Base-by-base conservation (phyloP, 2,113 vertebrate species). In the Riparia riparia region DNA sequence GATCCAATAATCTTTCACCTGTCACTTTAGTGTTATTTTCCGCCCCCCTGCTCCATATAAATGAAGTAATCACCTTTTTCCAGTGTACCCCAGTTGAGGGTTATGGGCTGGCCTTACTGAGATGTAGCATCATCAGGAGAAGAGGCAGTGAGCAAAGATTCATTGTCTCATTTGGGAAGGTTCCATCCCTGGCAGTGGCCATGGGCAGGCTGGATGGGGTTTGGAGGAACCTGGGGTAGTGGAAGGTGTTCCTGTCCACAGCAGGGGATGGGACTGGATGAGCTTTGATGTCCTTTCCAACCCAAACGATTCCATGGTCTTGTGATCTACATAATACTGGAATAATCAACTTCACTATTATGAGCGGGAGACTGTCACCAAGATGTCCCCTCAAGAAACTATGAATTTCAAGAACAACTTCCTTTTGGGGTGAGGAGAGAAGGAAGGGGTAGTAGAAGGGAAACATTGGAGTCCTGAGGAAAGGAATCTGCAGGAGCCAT, bases 161-260 rank as follows among this genome's bases (percentile, higher is more conserved):
- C 31, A 44, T 13, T 10, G 17, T 32, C 24, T 58, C 5, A 7
- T 18, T 31, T 69, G 24, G 49, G 17, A 58, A 51, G 4, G 19
- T 51, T 37, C 61, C 29, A 41, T 12, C 1, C 12, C 39, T 7
- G 13, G 18, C 24, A 39, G 24, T 12, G 13, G 25, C 28, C 53
- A 12, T 60, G n/a, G 11, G 24, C 53, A 41, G 39, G 13, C 0
- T 53, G 78, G 61, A 25, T 0, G 0, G 22, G 45, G 8, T 8
- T 66, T 66, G 77, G 37, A 58, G 22, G 18, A n/a, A 0, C 6
- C 39, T 68, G 45, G 32, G 8, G 2, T 1, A 5, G 12, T n/a
- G 53, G 53, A 12, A 73, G 22, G 15, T 44, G 37, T 39, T 14
- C 13, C 19, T 80, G n/a, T 6, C 47, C 8, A 2, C 12, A 29